Percentiles rank a stretch among this genome's conserved stretches.
Evolutionary conservation across 2,797 vertebrate genomes (phyloP).

Genomic region (Galagoides demidoff): DNA sequence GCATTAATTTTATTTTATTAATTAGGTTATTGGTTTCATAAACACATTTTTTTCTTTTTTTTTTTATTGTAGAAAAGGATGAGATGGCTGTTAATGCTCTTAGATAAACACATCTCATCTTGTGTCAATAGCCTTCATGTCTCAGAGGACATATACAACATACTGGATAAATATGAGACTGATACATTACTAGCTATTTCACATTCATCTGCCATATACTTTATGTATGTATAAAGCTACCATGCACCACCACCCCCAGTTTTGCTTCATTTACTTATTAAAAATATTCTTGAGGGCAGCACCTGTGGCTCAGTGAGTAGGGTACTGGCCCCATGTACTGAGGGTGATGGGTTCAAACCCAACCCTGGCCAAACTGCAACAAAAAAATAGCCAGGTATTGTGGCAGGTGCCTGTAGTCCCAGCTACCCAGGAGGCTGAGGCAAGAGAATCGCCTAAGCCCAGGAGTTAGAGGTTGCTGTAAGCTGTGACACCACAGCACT

Average conservation of each 20-base stretch:
- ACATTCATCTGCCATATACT: neutral
- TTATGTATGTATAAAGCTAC: neutral
- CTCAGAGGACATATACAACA: neutral
- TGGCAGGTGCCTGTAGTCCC: no score
- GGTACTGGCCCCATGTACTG: no score
- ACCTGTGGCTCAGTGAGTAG: no score
- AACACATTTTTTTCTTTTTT: neutral
- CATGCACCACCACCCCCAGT: neutral
- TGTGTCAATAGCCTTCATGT: neutral
- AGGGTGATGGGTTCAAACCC: no score
- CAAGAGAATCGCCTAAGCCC: no score
- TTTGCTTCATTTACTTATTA: constrained; percentile 50
- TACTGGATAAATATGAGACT: neutral
- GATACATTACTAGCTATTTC: neutral
- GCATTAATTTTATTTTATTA: neutral
- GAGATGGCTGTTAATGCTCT: no score
- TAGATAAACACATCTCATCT: neutral
- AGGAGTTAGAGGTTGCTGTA: no score
- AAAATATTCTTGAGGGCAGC: neutral
- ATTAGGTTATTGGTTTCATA: neutral
- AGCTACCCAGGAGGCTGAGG: no score
- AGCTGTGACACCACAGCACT: no score
- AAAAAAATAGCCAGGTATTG: no score
- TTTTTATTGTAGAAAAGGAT: no score
- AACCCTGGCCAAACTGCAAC: no score